These are phyloP conservation scores for Tupaia tana DNA, from an alignment of 2,113 vertebrate species.

Conservation along the genomic window DNA sequence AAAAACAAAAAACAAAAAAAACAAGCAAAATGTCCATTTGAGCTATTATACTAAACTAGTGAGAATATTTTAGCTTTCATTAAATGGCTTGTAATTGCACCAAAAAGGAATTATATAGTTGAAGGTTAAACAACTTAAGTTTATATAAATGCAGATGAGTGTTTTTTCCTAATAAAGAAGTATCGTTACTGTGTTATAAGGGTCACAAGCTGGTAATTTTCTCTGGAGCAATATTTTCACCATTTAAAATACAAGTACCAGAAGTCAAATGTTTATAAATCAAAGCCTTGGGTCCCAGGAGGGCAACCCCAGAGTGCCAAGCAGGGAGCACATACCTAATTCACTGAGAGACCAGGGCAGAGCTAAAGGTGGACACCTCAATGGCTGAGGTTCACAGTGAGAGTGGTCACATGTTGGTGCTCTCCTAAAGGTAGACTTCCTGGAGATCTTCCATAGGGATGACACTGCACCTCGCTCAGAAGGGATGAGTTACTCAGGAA, in stretches of 20 bases:
- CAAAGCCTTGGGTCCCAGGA: constrained; percentile 29
- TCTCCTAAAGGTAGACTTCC: too few species aligned
- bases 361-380: background rate
- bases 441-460: background rate
- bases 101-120: background rate
- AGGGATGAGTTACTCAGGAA: background rate
- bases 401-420: background rate
- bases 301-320: background rate
- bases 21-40: background rate
- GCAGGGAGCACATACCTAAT: background rate
- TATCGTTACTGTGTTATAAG: background rate
- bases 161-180: background rate
- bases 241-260: constrained; percentile 53
- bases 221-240: constrained; percentile 5
- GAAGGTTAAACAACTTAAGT: constrained; percentile 27
- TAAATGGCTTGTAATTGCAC: background rate
- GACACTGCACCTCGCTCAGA: background rate
- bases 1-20: background rate
- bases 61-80: background rate
- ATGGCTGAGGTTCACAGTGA: background rate
- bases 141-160: constrained; percentile 3
- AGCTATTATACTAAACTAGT: background rate
- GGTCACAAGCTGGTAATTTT: background rate
- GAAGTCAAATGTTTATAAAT: constrained; percentile 45
- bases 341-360: background rate